Conservation (phyloP, 1,140 invertebrate species). For the Polyergus mexicanus region DNA sequence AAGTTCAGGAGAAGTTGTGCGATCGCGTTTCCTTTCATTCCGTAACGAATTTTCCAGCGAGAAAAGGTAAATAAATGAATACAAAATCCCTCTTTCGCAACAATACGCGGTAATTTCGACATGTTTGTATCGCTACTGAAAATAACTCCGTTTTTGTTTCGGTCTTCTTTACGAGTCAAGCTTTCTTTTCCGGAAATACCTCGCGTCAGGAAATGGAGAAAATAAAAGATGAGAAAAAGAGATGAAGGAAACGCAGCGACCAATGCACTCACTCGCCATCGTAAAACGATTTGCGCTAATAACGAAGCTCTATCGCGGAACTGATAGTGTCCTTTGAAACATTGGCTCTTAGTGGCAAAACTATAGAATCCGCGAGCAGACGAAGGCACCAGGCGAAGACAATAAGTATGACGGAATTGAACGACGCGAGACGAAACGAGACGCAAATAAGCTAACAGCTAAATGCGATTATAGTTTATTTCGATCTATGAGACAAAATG, state of each 20-base stretch:
- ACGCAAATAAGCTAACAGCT: background rate
- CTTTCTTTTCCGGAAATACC: slow-evolving; percentile 21
- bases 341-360: slow-evolving; percentile 7
- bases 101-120: slow-evolving; percentile 34
- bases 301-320: slow-evolving; percentile 5
- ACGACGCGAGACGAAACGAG: background rate
- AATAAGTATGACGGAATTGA: background rate
- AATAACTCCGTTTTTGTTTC: slow-evolving; percentile 55
- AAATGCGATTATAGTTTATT: slow-evolving; percentile 42
- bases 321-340: slow-evolving; percentile 36
- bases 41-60: slow-evolving; percentile 13
- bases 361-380: background rate
- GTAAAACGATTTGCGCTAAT: slow-evolving; percentile 35
- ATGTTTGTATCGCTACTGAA: slow-evolving; percentile 48
- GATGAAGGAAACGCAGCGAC: background rate
- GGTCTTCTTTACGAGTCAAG: slow-evolving; percentile 12
- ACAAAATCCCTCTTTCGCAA: slow-evolving; percentile 15
- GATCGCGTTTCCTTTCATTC: slow-evolving; percentile 4
- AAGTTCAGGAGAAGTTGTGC: background rate
- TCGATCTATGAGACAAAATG: slow-evolving; percentile 15
- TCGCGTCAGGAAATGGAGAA: background rate
- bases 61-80: slow-evolving; percentile 36
- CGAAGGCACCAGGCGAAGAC: background rate
- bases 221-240: background rate
- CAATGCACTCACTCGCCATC: background rate